Evolutionary conservation across 2,113 vertebrate genomes (phyloP), one percentile per base, ranked within the genome.

Genomic region (Bos javanicus): DNA sequence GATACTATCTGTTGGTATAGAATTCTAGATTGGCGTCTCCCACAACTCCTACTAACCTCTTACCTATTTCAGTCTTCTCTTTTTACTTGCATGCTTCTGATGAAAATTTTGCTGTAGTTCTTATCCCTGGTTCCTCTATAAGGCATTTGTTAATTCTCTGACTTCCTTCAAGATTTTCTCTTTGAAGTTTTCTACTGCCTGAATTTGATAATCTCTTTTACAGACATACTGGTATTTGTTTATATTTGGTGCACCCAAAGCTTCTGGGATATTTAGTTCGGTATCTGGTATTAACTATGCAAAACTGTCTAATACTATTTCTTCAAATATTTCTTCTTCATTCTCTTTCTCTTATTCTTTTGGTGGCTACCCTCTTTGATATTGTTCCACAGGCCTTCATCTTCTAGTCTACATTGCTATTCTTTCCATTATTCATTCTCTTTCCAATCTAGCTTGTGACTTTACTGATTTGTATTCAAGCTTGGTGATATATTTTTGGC

Each of bases 321-420:
- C 52, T 89, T 76, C 12, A 46, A 84, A 36, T 74, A 89, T 78
- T 84, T 89, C 56, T 60, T 82, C 2, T 60, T n/a, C 28, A 62
- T 62, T 43, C 13, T 43, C n/a, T 76, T 54, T 92, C 23, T 76
- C 33, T 57, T 76, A 60, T 11, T 16, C 12, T 81, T 74, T 50
- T 71, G 21, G 15, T 59, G 17, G 7, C 2, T 52, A 60, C 5
- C 59, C 26, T 16, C 11, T n/a, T 88, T 96, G 25, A 71, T 83
- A 94, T 4, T 39, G 12, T 14, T 12, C 16, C 36, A 81, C 0
- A 71, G 30, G n/a, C 30, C 21, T 28, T 88, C 14, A 57, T 83
- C 23, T 71, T 81, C 33, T 16, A 1, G 36, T 57, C 4, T 6
- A 0, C 4, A 0, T 36, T 23, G 28, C 10, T 39, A 6, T n/a